These are phyloP conservation scores for Phocides pigmalion DNA, from an alignment of 1,140 invertebrate species.

Conservation along the genomic window DNA sequence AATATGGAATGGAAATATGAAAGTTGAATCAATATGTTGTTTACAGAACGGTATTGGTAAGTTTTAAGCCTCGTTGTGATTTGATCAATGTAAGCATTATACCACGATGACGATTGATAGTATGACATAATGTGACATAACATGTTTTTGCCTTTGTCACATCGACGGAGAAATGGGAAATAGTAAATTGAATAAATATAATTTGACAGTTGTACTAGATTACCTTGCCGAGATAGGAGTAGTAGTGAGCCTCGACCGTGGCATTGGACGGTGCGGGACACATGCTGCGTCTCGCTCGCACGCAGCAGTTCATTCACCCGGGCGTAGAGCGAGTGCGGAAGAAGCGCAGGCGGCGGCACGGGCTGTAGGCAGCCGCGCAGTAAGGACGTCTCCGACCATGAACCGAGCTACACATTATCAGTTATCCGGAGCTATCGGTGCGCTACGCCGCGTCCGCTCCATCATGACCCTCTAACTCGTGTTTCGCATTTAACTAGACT, in stretches of 20 bases:
- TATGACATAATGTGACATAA: conserved; percentile 4
- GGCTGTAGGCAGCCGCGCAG: conserved; percentile 58
- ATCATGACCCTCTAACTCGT: conserved; percentile 62
- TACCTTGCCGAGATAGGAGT: conserved; percentile 60
- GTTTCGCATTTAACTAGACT: conserved; percentile 59
- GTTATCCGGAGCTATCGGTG: conserved; percentile 73
- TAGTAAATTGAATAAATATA: conserved; percentile 45
- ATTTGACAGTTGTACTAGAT: conserved; percentile 69
- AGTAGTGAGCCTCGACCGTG: conserved; percentile 65
- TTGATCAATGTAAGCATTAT: not conserved
- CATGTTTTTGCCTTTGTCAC: conserved; percentile 2
- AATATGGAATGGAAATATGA: not conserved
- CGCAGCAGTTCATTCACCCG: conserved; percentile 79
- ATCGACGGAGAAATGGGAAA: conserved; percentile 43
- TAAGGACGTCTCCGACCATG: conserved; percentile 75
- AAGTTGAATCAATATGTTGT: not conserved
- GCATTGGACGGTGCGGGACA: conserved; percentile 56
- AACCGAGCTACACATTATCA: conserved; percentile 76
- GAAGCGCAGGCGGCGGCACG: conserved; percentile 67
- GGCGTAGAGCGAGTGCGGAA: conserved; percentile 62
- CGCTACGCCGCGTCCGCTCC: conserved; percentile 67
- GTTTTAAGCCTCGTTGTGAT: not conserved
- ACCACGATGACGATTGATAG: not conserved
- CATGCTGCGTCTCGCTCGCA: conserved; percentile 57
- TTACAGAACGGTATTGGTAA: not conserved